These are phyloP conservation scores for Argyresthia albistria DNA, from an alignment of 2,888 invertebrate species.

Conservation along the genomic window DNA sequence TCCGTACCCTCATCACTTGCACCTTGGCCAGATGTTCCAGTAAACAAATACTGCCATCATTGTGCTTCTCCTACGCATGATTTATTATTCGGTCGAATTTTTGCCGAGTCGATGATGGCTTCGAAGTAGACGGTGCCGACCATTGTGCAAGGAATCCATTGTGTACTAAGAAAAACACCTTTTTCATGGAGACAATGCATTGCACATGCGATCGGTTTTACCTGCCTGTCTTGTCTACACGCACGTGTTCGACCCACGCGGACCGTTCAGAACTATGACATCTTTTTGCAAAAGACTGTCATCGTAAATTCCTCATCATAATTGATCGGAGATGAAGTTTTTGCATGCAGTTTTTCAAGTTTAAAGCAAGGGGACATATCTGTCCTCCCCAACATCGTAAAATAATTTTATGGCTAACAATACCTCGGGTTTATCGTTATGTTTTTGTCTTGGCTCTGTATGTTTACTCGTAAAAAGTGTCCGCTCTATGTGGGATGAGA, in stretches of 20 bases:
- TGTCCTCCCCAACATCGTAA: constrained; percentile 20
- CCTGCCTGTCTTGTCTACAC: constrained; percentile 64
- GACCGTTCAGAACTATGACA: constrained; percentile 8
- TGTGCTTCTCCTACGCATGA: constrained; percentile 62
- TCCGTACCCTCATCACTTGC: constrained; percentile 24
- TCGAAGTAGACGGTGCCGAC: constrained; percentile 33
- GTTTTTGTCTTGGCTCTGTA: constrained; percentile 31
- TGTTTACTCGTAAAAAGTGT: constrained; percentile 19
- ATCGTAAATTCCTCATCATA: constrained; percentile 22
- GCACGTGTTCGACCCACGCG: constrained; percentile 52
- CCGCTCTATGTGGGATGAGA: constrained; percentile 3
- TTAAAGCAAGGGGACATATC: too few species aligned
- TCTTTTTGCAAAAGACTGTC: constrained; percentile 5
- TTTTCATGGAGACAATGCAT: constrained; percentile 48
- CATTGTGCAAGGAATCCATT: constrained; percentile 60
- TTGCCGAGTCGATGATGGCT: constrained; percentile 51
- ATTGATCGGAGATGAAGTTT: not conserved
- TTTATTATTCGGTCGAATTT: constrained; percentile 44
- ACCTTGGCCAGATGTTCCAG: constrained; percentile 54
- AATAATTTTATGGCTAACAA: constrained; percentile 37
- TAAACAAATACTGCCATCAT: constrained; percentile 51
- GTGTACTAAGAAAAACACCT: constrained; percentile 56
- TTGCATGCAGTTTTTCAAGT: too few species aligned
- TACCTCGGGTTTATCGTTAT: constrained; percentile 33
- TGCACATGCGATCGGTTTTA: constrained; percentile 47